Conservation (phyloP, 2,113 vertebrate species). For the Menidia beryllina region DNA sequence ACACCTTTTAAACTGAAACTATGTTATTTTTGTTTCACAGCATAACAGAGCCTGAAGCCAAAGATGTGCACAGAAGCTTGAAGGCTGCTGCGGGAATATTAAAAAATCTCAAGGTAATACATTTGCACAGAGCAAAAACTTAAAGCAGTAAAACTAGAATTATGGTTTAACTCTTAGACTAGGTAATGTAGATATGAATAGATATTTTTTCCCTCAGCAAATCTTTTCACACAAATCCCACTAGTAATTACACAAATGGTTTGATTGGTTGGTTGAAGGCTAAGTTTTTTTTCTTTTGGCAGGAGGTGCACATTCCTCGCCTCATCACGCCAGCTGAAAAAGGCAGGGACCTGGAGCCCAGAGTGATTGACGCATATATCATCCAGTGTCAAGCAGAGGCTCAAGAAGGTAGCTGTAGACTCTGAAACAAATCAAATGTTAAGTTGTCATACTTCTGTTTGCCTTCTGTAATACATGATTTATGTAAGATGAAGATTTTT, state of each 20-base stretch:
- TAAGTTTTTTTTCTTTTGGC: no score
- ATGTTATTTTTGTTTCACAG: constrained; percentile 71
- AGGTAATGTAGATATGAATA: neutral
- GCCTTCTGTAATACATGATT: no score
- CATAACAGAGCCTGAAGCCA: constrained; percentile 95
- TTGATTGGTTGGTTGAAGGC: no score
- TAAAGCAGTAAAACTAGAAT: neutral
- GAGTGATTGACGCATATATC: constrained; percentile 92
- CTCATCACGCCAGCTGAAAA: constrained; percentile 95
- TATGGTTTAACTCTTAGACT: neutral
- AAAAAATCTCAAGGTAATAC: constrained; percentile 92
- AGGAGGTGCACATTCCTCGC: constrained; percentile 93
- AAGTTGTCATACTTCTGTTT: no score
- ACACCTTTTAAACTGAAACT: neutral
- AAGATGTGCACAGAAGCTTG: constrained; percentile 95
- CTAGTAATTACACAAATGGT: neutral
- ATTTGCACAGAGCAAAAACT: neutral
- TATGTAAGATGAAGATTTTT: no score
- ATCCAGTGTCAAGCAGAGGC: constrained; percentile 97
- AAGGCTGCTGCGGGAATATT: constrained; percentile 96
- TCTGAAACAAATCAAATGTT: neutral
- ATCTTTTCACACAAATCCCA: neutral
- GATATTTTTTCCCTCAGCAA: neutral
- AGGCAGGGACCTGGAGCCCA: constrained; percentile 91
- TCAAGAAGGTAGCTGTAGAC: constrained; percentile 89